phyloP scores from a whole-genome alignment of 2,888 invertebrate species.

The Erebia aethiops region DNA sequence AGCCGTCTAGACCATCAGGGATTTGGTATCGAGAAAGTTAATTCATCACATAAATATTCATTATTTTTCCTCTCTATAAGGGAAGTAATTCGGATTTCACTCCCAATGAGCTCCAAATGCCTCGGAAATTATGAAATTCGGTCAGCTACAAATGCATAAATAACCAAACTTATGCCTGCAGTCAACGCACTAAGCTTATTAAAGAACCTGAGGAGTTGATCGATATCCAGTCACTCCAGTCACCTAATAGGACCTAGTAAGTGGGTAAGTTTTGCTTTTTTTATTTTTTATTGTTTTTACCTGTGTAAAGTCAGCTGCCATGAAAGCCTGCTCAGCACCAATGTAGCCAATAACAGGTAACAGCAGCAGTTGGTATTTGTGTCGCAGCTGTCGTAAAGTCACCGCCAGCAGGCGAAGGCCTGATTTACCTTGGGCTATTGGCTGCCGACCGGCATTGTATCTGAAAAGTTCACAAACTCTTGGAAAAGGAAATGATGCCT shows the following conservation, averaged over 20 bases:
- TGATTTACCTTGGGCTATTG: slow-evolving; percentile 84
- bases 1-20: neutral
- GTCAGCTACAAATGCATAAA: too few species aligned
- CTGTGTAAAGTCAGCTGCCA: slow-evolving; percentile 92
- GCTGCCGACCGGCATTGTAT: slow-evolving; percentile 69
- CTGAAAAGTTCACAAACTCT: slow-evolving; percentile 44
- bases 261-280: neutral
- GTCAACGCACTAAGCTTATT: too few species aligned
- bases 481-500: too few species aligned
- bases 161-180: too few species aligned
- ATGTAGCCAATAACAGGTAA: slow-evolving; percentile 96
- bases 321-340: slow-evolving; percentile 96
- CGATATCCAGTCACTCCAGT: too few species aligned
- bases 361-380: slow-evolving; percentile 91
- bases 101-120: neutral
- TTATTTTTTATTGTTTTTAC: too few species aligned
- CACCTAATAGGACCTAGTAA: neutral
- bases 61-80: neutral
- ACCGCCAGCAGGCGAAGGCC: slow-evolving; percentile 88
- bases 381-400: slow-evolving; percentile 89
- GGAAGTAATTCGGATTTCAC: neutral
- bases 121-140: neutral
- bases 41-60: slow-evolving; percentile 7
- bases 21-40: neutral
- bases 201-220: too few species aligned